These are phyloP conservation scores for Panthera tigris DNA, from an alignment of 2,113 vertebrate species.

Conservation along the genomic window DNA sequence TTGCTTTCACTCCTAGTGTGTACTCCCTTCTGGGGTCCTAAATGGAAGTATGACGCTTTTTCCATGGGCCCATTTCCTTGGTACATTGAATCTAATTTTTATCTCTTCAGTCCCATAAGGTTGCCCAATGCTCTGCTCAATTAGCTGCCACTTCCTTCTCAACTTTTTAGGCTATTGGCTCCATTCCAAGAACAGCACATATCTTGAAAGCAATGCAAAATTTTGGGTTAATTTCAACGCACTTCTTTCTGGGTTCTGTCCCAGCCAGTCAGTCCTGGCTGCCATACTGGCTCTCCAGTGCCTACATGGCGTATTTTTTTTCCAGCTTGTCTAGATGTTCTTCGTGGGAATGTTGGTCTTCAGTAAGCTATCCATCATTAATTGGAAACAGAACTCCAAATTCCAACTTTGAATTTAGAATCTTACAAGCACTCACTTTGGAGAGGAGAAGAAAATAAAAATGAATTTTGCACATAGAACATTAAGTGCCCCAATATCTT, in stretches of 20 bases:
- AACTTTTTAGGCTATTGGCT: not conserved
- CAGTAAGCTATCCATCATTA: not conserved
- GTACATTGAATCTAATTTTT: not conserved
- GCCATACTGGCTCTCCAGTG: not conserved
- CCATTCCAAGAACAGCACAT: not conserved
- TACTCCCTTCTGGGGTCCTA: not conserved
- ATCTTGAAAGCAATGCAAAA: not conserved
- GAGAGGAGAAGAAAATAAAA: not conserved
- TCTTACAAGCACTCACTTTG: not conserved
- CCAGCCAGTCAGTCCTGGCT: not conserved
- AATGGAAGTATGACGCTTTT: not conserved
- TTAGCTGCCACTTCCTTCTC: not conserved
- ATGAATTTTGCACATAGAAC: not conserved
- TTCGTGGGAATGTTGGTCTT: not conserved
- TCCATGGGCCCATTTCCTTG: not conserved
- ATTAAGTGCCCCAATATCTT: not conserved
- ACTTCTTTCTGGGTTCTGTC: not conserved
- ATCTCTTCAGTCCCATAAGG: not conserved
- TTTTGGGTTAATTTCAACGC: not conserved
- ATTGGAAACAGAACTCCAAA: not conserved
- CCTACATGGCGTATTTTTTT: not conserved
- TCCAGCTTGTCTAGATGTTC: not conserved
- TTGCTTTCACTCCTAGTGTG: not conserved
- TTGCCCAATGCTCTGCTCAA: not conserved
- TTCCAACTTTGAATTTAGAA: not conserved